Percentiles rank a stretch among this genome's conserved stretches.
Evolutionary conservation across 2,797 vertebrate species (phyloP).

Genomic region (Salmo trutta): DNA sequence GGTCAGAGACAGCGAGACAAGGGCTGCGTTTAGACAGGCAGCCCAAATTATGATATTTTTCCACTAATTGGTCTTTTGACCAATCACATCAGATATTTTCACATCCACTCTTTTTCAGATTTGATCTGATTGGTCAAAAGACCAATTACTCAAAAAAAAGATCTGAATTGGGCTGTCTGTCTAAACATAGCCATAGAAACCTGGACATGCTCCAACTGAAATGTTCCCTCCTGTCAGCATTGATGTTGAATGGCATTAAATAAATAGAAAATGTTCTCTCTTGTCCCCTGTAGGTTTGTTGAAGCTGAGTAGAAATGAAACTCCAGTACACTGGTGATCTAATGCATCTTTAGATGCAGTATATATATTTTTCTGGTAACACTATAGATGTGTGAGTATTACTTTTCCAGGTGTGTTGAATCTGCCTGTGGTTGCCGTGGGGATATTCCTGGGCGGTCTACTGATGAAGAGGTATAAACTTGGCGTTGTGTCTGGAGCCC

Average conservation of each 20-base stretch:
- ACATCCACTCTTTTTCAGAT: too few species aligned
- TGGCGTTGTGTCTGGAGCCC: constrained; percentile 77
- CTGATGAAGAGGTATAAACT: constrained; percentile 85
- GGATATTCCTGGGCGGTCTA: constrained; percentile 82
- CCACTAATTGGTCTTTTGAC: too few species aligned
- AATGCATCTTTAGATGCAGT: background rate
- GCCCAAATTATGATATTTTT: too few species aligned
- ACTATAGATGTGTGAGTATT: background rate
- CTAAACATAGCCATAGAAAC: background rate
- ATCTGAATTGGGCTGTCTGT: background rate
- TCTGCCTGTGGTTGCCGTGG: constrained; percentile 77
- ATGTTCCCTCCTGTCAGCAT: constrained; percentile 40
- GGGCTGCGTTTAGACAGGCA: too few species aligned
- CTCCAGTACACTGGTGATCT: background rate
- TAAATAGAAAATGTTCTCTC: background rate
- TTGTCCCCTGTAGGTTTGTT: constrained; percentile 68
- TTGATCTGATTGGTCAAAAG: too few species aligned
- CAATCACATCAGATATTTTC: too few species aligned
- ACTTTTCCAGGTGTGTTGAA: constrained; percentile 74
- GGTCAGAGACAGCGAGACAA: too few species aligned
- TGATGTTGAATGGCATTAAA: constrained; percentile 7
- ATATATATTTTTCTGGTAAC: background rate
- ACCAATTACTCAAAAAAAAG: too few species aligned
- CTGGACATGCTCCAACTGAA: constrained; percentile 14
- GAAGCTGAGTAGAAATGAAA: constrained; percentile 60